These are phyloP conservation scores for Phyto melanocephala DNA, from an alignment of 2,888 invertebrate genomes.

Conservation along the genomic window DNA sequence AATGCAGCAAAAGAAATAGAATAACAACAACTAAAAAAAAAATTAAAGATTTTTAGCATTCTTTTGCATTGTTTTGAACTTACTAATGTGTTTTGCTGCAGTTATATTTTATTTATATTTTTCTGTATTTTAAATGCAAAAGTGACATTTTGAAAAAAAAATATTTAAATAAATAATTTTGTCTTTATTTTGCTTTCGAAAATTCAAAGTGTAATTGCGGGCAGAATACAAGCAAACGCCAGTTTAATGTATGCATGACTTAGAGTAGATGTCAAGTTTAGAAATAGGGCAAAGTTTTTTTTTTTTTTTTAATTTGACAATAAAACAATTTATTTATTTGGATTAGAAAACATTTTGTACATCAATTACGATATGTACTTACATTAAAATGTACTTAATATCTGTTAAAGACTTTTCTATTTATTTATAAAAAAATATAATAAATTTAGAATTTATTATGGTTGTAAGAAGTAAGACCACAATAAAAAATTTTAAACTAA, in stretches of 20 bases:
- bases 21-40: not conserved
- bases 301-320: no score
- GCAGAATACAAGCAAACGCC: not conserved
- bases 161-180: conserved; percentile 52
- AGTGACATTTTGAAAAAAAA: conserved; percentile 56
- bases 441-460: no score
- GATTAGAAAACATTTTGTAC: conserved; percentile 10
- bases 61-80: not conserved
- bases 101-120: conserved; percentile 1
- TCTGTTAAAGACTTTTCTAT: no score
- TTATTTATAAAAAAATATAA: no score
- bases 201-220: conserved; percentile 38
- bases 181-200: conserved; percentile 11
- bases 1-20: conserved; percentile 11
- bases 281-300: conserved; percentile 20
- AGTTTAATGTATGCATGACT: conserved; percentile 20
- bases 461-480: no score
- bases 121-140: conserved; percentile 54
- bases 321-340: conserved; percentile 26
- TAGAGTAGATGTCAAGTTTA: conserved; percentile 40
- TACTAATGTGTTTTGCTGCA: not conserved
- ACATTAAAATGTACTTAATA: no score
- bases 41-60: conserved; percentile 31
- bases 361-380: conserved; percentile 5
- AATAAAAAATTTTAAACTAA: no score